phyloP scores from a whole-genome alignment of 2,888 invertebrate species.

The Norana najaformis region DNA sequence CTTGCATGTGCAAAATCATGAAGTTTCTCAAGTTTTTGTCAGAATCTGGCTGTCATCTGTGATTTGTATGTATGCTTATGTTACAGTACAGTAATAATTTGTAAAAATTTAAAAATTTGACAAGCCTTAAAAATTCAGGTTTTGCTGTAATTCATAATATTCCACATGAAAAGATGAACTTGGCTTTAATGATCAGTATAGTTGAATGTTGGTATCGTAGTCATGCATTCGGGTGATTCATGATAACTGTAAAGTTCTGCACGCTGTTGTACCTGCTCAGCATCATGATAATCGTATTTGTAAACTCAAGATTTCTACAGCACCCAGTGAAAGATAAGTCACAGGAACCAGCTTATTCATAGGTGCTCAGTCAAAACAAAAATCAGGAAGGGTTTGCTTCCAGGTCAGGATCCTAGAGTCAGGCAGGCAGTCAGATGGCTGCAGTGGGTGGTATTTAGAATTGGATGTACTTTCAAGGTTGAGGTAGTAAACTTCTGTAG shows the following conservation, averaged over 20 bases:
- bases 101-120: background rate
- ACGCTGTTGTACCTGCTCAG: background rate
- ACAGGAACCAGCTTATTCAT: too few relatives aligned
- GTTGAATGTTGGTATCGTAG: background rate
- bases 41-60: background rate
- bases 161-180: background rate
- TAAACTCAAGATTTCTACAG: too few relatives aligned
- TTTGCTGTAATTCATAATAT: background rate
- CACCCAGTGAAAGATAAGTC: too few relatives aligned
- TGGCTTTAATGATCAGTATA: background rate
- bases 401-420: too few relatives aligned
- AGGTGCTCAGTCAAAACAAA: too few relatives aligned
- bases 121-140: background rate
- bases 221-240: background rate
- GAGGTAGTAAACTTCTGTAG: background rate
- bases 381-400: too few relatives aligned
- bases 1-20: background rate
- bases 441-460: too few relatives aligned
- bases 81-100: background rate
- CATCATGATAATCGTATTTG: too few relatives aligned
- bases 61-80: background rate
- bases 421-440: too few relatives aligned
- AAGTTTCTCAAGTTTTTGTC: background rate
- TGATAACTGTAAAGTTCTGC: background rate
- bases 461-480: too few relatives aligned